Conservation (phyloP, 2,888 invertebrate species). For the Oasisia sp. region DNA sequence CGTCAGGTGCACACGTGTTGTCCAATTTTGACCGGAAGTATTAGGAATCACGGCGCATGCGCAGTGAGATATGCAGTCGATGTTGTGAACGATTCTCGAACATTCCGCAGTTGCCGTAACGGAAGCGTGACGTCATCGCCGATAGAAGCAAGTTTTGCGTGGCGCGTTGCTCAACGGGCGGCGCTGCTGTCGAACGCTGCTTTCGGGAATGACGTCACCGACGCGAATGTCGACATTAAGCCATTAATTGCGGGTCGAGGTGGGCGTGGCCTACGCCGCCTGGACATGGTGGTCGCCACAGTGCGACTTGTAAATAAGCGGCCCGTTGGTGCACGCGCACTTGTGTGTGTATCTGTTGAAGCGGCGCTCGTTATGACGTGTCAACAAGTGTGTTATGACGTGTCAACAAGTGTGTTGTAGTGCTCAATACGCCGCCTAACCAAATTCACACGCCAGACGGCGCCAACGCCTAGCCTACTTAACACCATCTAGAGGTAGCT, state of each 20-base stretch:
- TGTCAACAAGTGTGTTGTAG: not conserved
- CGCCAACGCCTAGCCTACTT: not conserved
- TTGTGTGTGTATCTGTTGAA: not conserved
- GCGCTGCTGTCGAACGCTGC: not conserved
- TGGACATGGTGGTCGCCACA: not conserved
- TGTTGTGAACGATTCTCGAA: not conserved
- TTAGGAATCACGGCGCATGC: not conserved
- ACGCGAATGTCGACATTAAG: not conserved
- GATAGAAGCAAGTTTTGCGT: not conserved
- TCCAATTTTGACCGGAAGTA: conserved; percentile 1
- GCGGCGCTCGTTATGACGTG: not conserved
- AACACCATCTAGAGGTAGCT: not conserved
- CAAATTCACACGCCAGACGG: not conserved
- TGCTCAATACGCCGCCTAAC: not conserved
- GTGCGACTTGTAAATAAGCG: not conserved
- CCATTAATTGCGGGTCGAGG: not conserved
- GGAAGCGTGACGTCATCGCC: not conserved
- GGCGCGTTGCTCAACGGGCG: not conserved
- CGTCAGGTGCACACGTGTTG: not conserved
- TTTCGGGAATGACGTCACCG: not conserved
- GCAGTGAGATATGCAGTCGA: not conserved
- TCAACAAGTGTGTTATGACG: not conserved
- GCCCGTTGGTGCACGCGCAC: not conserved
- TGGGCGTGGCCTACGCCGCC: not conserved
- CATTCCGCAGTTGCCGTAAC: not conserved